Base-by-base conservation (phyloP, 1,140 invertebrate species). In the Neuroterus valhalla region DNA sequence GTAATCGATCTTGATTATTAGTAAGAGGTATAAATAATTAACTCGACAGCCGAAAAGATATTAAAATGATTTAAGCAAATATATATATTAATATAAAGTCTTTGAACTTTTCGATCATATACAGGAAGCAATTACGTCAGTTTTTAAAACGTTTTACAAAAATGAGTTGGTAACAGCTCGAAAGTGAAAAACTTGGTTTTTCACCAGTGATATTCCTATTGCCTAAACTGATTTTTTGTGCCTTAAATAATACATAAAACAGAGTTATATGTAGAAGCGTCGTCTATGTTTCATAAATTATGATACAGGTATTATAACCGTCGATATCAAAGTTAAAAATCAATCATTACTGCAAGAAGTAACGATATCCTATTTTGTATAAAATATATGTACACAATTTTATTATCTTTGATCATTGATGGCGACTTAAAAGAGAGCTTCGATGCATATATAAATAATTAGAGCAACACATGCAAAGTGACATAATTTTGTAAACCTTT, bases 11-110 rank as follows among this genome's bases (percentile, higher is more conserved):
- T 21, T 55, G 76, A 15, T 72, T 55, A 72, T 73, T 68, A 70
- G 45, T n/a, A 68, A 74, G 44, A 52, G 74, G 46, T 77, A 74
- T 81, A 78, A 21, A 66, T 42, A 66, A n/a, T n/a, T n/a, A n/a
- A n/a, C n/a, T n/a, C n/a, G n/a, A n/a, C n/a, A n/a, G 48, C 62
- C 31, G 10, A 38, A 8, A 38, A 38, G 31, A 38, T 38, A 38
- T 50, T 50, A 19, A 50, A 50, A 21, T 50, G 17, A 50, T 50
- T 50, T 50, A 19, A 50, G 8, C n/a, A 50, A 50, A 19, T 19
- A 50, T 50, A 50, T 50, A 19, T 19, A 50, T 50, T 17, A 48
- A 17, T 17, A 38, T 38, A 38, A 38, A 38, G 31, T 38, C 5
- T 38, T 38, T 38, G 4, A 38, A 38, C 31, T 10, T 38, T 38